Evolutionary conservation across 2,113 vertebrate genomes (phyloP).

Genomic region (Albula goreensis): DNA sequence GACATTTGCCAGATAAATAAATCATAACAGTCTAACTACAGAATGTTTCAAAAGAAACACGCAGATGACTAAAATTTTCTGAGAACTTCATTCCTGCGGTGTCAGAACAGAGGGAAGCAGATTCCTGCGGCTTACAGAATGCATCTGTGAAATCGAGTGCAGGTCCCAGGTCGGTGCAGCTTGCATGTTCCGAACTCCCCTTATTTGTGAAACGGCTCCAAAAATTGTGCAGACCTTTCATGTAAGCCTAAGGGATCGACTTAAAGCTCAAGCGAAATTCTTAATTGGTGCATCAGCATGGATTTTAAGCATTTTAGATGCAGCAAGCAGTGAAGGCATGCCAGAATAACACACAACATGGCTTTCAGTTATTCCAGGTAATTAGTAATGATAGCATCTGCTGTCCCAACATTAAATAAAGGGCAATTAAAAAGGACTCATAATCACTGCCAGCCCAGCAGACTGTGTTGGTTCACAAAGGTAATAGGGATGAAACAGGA

Average conservation of each 20-base stretch:
- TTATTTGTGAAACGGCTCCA: constrained; percentile 35
- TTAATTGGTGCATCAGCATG: constrained; percentile 59
- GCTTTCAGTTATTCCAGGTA: constrained; percentile 52
- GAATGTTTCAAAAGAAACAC: neutral
- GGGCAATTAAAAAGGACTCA: constrained; percentile 60
- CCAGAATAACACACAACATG: constrained; percentile 43
- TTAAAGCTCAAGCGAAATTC: constrained; percentile 42
- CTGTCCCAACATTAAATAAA: constrained; percentile 56
- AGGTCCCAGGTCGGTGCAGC: constrained; percentile 32
- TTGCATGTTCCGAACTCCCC: constrained; percentile 33
- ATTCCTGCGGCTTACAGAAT: constrained; percentile 23
- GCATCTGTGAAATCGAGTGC: constrained; percentile 15
- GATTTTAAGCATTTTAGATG: constrained; percentile 55
- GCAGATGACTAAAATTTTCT: neutral
- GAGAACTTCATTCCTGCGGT: neutral
- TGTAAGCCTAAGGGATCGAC: constrained; percentile 50
- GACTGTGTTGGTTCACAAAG: constrained; percentile 49
- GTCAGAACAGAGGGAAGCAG: constrained; percentile 27
- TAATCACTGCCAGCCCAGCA: constrained; percentile 50
- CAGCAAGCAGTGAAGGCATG: constrained; percentile 39
- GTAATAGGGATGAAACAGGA: constrained; percentile 3
- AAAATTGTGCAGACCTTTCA: constrained; percentile 43
- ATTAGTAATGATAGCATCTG: constrained; percentile 63
- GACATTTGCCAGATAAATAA: neutral
- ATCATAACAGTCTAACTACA: neutral